Evolutionary conservation across 2,113 vertebrate genomes (phyloP).

Genomic region (Serinus canaria): DNA sequence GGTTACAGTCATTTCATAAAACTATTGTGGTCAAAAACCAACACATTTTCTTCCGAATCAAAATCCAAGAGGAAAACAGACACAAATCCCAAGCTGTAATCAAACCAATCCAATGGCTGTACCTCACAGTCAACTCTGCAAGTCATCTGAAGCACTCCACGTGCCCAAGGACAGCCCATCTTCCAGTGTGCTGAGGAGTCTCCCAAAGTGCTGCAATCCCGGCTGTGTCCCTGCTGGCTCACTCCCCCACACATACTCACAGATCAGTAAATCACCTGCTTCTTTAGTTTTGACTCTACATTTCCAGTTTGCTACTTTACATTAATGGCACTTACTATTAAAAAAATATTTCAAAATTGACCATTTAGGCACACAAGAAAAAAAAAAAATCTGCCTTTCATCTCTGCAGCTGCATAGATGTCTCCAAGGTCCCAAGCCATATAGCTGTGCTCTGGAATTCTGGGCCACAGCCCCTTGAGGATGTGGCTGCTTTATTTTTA

Average conservation of each 20-base stretch:
- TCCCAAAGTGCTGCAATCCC: conserved; percentile 15
- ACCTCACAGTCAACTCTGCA: not conserved
- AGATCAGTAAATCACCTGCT: not conserved
- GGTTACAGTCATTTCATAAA: conserved; percentile 5
- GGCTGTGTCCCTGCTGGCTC: not conserved
- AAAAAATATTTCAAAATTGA: not conserved
- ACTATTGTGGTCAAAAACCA: not conserved
- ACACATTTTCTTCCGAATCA: not conserved
- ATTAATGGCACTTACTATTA: conserved; percentile 76
- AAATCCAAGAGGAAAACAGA: not conserved
- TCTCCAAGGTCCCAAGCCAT: not conserved
- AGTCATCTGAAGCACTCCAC: not conserved
- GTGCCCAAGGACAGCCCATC: not conserved
- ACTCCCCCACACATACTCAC: not conserved
- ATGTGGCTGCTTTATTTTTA: not conserved
- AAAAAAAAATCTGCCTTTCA: not conserved
- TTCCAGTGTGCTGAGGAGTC: not conserved
- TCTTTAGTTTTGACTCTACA: conserved; percentile 13
- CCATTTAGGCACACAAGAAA: conserved; percentile 46
- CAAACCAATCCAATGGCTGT: not conserved
- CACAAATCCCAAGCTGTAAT: not conserved
- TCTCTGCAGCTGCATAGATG: conserved; percentile 51
- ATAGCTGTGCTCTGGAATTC: not conserved
- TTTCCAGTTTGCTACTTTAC: conserved; percentile 46
- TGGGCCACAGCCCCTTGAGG: not conserved